Percentiles rank a stretch among this genome's conserved stretches.
Evolutionary conservation across 2,113 vertebrate species (phyloP).

Genomic region (Zootoca vivipara): DNA sequence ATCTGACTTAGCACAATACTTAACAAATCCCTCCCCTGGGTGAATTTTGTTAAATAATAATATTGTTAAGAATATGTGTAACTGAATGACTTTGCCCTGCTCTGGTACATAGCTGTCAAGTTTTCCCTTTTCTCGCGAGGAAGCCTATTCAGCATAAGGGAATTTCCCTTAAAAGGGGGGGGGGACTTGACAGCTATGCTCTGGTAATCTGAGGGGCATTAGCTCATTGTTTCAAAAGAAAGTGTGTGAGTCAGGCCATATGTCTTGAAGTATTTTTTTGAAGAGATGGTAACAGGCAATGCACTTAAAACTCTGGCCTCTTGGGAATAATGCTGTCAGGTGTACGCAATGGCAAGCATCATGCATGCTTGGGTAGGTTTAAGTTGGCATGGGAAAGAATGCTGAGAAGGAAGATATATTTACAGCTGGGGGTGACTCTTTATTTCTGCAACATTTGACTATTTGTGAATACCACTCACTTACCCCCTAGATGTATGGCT

Average conservation of each 20-base stretch:
- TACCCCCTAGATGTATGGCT: conserved; percentile 42
- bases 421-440: background rate
- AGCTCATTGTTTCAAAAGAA: background rate
- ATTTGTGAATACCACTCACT: conserved; percentile 35
- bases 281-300: background rate
- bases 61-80: background rate
- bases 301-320: background rate
- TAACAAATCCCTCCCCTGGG: background rate
- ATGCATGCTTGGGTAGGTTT: conserved; percentile 12
- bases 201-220: background rate
- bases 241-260: background rate
- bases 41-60: background rate
- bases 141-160: too few relatives aligned
- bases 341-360: background rate
- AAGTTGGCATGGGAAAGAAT: background rate
- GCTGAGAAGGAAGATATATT: background rate
- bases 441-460: conserved; percentile 11
- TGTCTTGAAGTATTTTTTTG: conserved; percentile 4
- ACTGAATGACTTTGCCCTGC: background rate
- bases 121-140: too few relatives aligned
- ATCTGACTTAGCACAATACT: background rate
- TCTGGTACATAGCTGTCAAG: too few relatives aligned
- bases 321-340: conserved; percentile 26
- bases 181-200: too few relatives aligned
- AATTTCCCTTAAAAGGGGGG: too few relatives aligned